These are phyloP conservation scores for Apamea anceps DNA, from an alignment of 2,888 invertebrate species.

Conservation along the genomic window DNA sequence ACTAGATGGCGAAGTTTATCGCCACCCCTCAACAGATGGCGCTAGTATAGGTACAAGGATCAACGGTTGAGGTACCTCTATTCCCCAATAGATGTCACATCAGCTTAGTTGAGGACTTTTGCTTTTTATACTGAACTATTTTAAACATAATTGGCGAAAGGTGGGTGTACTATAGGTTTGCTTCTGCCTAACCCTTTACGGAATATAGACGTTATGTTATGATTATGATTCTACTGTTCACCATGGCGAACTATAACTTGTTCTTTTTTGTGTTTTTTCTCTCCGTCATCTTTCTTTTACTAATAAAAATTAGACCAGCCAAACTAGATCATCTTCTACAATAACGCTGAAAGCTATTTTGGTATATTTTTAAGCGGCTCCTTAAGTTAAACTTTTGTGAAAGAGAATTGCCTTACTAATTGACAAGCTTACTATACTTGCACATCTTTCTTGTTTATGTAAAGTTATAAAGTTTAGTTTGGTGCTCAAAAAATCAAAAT, in stretches of 20 bases:
- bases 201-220: background rate
- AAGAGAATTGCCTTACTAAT: background rate
- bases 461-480: too few relatives aligned
- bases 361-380: background rate
- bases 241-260: too few relatives aligned
- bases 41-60: background rate
- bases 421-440: background rate
- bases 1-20: constrained; percentile 19
- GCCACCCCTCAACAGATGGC: constrained; percentile 72
- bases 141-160: background rate
- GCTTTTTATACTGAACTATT: too few relatives aligned
- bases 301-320: background rate
- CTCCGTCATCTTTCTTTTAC: too few relatives aligned
- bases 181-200: background rate
- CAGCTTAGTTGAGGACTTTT: background rate
- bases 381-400: background rate
- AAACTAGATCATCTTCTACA: too few relatives aligned
- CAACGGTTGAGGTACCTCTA: background rate
- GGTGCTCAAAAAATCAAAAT: too few relatives aligned
- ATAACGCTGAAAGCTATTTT: background rate
- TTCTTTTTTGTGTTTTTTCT: too few relatives aligned
- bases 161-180: background rate
- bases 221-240: background rate
- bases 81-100: constrained; percentile 31
- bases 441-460: background rate